Percentiles rank a stretch among this genome's conserved stretches.
phyloP scores from a whole-genome alignment of 2,888 invertebrate genomes.

The Pterostichus madidus region DNA sequence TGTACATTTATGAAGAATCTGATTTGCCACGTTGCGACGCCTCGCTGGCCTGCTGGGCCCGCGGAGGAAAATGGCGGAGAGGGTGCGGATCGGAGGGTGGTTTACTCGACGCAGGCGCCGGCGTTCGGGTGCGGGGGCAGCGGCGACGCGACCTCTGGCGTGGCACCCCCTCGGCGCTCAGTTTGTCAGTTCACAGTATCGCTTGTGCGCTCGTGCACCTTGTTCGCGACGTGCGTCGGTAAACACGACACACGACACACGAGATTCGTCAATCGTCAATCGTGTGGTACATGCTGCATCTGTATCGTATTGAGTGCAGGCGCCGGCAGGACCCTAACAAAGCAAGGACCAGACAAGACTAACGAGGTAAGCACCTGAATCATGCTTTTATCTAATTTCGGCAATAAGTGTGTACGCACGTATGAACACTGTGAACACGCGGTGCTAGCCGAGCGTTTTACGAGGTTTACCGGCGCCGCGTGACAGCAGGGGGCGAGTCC shows the following conservation, averaged over 20 bases:
- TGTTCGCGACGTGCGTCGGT: slow-evolving; percentile 15
- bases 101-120: slow-evolving; percentile 27
- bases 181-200: slow-evolving; percentile 32
- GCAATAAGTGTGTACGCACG: slow-evolving; percentile 38
- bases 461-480: slow-evolving; percentile 16
- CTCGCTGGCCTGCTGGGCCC: slow-evolving; percentile 20
- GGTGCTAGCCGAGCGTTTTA: slow-evolving; percentile 12
- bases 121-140: neutral
- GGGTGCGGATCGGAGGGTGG: slow-evolving; percentile 31
- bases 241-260: neutral
- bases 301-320: no score
- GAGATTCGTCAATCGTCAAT: neutral
- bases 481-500: slow-evolving; percentile 43
- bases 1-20: slow-evolving; percentile 64
- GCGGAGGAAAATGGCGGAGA: slow-evolving; percentile 59
- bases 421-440: slow-evolving; percentile 3
- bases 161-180: slow-evolving; percentile 35
- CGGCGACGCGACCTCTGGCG: slow-evolving; percentile 45
- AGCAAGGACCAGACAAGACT: neutral
- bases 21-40: slow-evolving; percentile 61
- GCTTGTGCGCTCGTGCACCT: neutral
- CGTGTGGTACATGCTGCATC: neutral
- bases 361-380: neutral
- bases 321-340: neutral
- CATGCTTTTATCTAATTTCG: neutral